Evolutionary conservation across 1,140 invertebrate species (phyloP), one percentile per base, ranked within the genome.

Genomic region (Papilio glaucus): DNA sequence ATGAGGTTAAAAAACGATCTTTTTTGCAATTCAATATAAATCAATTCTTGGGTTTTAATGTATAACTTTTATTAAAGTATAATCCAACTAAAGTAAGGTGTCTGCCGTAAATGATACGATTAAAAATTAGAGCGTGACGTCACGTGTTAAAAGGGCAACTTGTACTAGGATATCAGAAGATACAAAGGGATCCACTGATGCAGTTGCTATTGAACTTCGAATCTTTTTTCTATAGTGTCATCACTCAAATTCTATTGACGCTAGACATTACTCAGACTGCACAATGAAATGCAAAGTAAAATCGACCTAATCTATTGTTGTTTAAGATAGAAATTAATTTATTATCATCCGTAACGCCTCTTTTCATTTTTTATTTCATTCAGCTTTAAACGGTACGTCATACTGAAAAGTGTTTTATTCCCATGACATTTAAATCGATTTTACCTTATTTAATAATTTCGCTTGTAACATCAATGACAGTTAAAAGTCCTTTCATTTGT

Each of bases 131-230:
- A 67, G 37, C 69, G 62, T 84, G 82, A 84, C 82, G 82, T 84
- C 82, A 85, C 83, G 83, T 83, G 81, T 82, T 57, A 82, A 85
- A 85, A 85, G 83, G 81, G 81, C 83, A 85, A 73, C 49, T 57
- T 37, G 69, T 77, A 85, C 80, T 72, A 85, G 83, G 83, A 73
- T 9, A 70, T 1, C 74, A 85, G 75, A 77, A 77, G 26, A 33
- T 8, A 15, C 60, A 13, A 85, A 53, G 74, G 80, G 41, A 15
- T 81, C 8, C 4, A 39, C 62, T 57, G 21, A 24, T 12, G 39
- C 33, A 18, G 37, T 0, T 18, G 10, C 10, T 65, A 4, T 65
- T 65, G 62, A 9, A 39, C 9, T 39, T 41, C 21, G 62, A 39
- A 65, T 65, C 62, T 65, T 39, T 18, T 39, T 12, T 8, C 6